Percentiles rank a stretch among this genome's conserved stretches.
These are phyloP conservation scores for Rallus limicola DNA, from an alignment of 2,113 vertebrate species.

Conservation along the genomic window DNA sequence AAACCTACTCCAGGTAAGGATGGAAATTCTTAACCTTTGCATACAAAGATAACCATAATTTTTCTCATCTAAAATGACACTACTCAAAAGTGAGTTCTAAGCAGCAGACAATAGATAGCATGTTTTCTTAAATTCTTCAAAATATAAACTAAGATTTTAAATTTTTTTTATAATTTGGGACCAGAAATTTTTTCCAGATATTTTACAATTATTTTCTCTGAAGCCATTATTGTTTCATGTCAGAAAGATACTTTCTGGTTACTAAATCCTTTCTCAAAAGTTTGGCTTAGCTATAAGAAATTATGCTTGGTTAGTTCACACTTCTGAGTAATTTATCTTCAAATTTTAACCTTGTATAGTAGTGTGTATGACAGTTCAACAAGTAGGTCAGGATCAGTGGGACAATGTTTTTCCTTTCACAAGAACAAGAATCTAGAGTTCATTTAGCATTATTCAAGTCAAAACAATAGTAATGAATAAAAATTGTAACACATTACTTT, in stretches of 20 bases:
- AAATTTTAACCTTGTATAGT: not conserved
- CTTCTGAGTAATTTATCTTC: not conserved
- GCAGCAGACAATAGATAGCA: not conserved
- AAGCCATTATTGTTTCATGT: not conserved
- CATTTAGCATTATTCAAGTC: not conserved
- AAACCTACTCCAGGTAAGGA: fast-evolving
- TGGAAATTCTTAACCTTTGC: not conserved
- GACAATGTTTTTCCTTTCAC: not conserved
- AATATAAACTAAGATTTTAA: not conserved
- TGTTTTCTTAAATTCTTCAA: not conserved
- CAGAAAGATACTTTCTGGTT: not conserved
- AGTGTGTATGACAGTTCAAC: not conserved
- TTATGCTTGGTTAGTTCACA: not conserved
- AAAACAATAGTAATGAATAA: not conserved
- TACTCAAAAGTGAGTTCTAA: not conserved
- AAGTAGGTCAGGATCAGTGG: not conserved
- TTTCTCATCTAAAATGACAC: not conserved
- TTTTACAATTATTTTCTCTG: not conserved
- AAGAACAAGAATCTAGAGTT: not conserved
- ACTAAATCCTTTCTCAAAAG: not conserved
- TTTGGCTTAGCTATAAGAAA: not conserved
- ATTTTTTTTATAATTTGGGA: not conserved
- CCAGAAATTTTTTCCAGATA: not conserved
- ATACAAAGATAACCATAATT: not conserved
- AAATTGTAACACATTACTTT: too few species aligned